A percentile compares a stretch with the other conserved stretches of the same genome.
These are phyloP conservation scores for Hemitrygon akajei DNA, from an alignment of 2,797 vertebrate species.

Conservation along the genomic window DNA sequence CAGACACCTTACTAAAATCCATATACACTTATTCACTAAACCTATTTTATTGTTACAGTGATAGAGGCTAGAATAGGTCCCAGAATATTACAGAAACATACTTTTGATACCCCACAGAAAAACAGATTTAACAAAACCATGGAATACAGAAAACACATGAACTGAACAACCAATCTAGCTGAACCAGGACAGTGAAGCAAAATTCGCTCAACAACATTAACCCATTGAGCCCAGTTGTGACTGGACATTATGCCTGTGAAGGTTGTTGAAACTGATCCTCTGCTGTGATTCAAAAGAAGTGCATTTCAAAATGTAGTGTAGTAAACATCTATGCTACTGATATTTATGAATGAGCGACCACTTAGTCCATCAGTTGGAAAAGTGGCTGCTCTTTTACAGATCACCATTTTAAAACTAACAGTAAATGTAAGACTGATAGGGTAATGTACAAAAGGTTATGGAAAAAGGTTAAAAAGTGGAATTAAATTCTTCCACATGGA, in stretches of 20 bases:
- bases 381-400: not conserved
- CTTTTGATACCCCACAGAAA: not conserved
- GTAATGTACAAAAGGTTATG: no score
- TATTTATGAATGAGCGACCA: not conserved
- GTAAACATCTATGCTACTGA: not conserved
- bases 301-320: not conserved
- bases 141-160: not conserved
- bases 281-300: not conserved
- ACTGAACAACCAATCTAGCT: not conserved
- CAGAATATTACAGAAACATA: not conserved
- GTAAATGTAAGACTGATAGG: no score
- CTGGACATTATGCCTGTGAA: not conserved
- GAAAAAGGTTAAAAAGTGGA: not conserved
- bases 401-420: no score
- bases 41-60: not conserved
- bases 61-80: not conserved
- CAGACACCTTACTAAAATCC: no score
- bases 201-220: not conserved
- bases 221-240: not conserved
- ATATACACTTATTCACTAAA: no score
- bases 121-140: not conserved
- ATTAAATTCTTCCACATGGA: not conserved
- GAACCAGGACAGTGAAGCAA: not conserved
- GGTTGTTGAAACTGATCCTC: not conserved
- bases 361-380: not conserved